These are phyloP conservation scores for Clinocottus analis DNA, from an alignment of 2,113 vertebrate genomes.

Conservation along the genomic window DNA sequence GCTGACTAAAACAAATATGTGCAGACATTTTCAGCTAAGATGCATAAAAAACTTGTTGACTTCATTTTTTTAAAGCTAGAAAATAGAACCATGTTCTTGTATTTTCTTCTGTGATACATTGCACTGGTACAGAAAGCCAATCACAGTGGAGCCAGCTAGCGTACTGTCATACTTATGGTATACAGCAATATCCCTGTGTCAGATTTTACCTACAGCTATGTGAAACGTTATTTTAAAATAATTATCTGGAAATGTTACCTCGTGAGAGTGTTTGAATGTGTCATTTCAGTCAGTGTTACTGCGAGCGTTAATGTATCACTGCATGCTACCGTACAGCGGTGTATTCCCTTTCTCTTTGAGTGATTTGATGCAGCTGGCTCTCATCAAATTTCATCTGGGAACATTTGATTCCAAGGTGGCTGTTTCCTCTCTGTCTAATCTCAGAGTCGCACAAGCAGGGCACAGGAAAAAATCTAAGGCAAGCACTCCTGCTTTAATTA, in stretches of 20 bases:
- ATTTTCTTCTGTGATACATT: neutral
- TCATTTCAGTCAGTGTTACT: conserved; percentile 16
- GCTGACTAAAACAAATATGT: neutral
- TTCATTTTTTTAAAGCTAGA: neutral
- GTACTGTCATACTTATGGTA: conserved; percentile 17
- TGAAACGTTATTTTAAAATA: conserved; percentile 67
- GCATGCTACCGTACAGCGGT: conserved; percentile 63
- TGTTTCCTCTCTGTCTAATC: conserved; percentile 77
- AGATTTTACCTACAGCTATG: conserved; percentile 38
- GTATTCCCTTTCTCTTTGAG: conserved; percentile 57
- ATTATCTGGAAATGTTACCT: conserved; percentile 61
- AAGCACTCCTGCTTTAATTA: conserved; percentile 74
- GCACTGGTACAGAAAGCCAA: neutral
- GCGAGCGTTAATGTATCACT: conserved; percentile 27
- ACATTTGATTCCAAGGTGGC: conserved; percentile 82
- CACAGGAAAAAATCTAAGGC: conserved; percentile 50
- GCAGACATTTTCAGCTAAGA: neutral
- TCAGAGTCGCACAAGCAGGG: conserved; percentile 56
- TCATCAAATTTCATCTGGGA: conserved; percentile 83
- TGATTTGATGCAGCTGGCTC: conserved; percentile 78
- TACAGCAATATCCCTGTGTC: conserved; percentile 22
- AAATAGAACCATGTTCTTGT: neutral
- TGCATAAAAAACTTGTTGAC: neutral
- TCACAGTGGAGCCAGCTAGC: neutral
- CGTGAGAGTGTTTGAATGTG: conserved; percentile 43